Conservation (phyloP, 2,113 vertebrate species). For the Apodemus sylvaticus region DNA sequence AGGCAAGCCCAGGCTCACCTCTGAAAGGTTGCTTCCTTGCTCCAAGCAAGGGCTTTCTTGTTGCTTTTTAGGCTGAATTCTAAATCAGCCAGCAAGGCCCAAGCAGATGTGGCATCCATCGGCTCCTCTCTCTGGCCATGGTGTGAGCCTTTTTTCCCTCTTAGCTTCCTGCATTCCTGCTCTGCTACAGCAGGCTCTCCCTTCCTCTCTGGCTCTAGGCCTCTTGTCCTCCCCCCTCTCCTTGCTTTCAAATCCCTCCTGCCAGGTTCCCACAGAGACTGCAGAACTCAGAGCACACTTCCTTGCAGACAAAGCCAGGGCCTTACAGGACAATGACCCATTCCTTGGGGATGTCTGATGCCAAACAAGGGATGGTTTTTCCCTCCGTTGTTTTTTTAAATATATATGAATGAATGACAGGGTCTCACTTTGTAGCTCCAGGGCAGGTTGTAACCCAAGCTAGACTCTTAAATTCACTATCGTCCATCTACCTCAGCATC, state of each 20-base stretch:
- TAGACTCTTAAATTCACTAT: background rate
- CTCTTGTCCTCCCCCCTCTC: background rate
- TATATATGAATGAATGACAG: background rate
- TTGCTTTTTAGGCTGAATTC: background rate
- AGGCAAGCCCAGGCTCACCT: background rate
- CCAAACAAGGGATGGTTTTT: background rate
- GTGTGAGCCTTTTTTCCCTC: background rate
- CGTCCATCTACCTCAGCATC: background rate
- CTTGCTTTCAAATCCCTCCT: background rate
- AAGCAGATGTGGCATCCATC: background rate
- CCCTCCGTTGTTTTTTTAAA: too few relatives aligned
- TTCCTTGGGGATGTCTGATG: background rate
- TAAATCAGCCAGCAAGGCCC: background rate
- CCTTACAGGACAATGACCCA: background rate
- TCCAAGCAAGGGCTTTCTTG: background rate
- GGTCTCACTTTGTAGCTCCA: background rate
- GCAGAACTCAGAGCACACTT: background rate
- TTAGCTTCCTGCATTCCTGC: background rate
- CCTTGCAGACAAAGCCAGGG: background rate
- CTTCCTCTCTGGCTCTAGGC: background rate
- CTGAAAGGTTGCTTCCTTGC: background rate
- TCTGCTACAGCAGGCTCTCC: background rate
- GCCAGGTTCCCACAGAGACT: background rate
- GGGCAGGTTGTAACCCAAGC: background rate
- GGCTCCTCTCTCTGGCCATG: background rate